Conservation (phyloP, 2,797 vertebrate genomes). For the Clamator glandarius region DNA sequence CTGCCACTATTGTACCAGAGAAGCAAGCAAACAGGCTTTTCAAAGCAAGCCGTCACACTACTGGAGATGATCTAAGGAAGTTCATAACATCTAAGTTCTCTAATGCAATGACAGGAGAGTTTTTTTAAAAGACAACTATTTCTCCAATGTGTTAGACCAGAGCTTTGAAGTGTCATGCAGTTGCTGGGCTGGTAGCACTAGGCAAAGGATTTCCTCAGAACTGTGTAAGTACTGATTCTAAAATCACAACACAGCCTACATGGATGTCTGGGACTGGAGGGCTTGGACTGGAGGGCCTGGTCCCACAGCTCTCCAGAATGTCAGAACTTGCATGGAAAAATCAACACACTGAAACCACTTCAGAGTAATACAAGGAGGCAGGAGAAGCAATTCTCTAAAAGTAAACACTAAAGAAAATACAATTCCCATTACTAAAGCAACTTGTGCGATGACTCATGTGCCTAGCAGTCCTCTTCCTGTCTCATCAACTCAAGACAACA, state of each 20-base stretch:
- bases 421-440: not conserved
- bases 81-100: not conserved
- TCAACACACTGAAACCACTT: not conserved
- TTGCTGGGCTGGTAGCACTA: not conserved
- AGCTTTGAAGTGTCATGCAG: not conserved
- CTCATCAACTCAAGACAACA: not conserved
- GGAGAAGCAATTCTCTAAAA: not conserved
- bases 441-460: not conserved
- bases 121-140: conserved; percentile 3
- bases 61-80: not conserved
- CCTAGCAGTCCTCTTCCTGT: not conserved
- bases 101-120: not conserved
- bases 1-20: not conserved
- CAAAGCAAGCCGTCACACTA: not conserved
- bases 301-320: accelerated
- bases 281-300: not conserved
- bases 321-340: not conserved
- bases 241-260: not conserved
- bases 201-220: not conserved
- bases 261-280: not conserved
- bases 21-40: not conserved
- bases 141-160: not conserved
- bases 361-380: not conserved
- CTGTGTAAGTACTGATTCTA: not conserved
- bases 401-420: not conserved